Conservation (phyloP, 2,888 invertebrate species). For the Gisinianus flammeolus region DNA sequence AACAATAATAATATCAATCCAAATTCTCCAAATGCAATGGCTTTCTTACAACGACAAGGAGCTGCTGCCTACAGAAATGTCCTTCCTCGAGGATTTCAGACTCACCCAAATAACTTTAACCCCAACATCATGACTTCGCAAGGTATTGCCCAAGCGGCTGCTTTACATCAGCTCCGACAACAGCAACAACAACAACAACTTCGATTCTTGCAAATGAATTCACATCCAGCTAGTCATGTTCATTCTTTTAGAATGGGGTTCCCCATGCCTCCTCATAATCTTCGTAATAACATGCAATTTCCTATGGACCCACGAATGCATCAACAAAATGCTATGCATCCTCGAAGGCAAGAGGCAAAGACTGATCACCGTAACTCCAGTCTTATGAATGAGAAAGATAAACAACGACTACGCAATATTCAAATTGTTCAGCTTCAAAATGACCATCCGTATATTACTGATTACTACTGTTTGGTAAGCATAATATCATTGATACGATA, state of each 20-base stretch:
- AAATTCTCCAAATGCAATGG: not conserved
- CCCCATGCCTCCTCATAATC: slow-evolving; percentile 43
- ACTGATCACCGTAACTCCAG: slow-evolving; percentile 64
- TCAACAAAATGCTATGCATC: slow-evolving; percentile 2
- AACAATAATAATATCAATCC: too few relatives aligned
- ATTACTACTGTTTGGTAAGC: slow-evolving; percentile 91
- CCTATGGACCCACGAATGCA: not conserved
- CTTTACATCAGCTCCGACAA: slow-evolving; percentile 45
- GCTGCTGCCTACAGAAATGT: not conserved
- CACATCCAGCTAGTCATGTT: slow-evolving; percentile 38
- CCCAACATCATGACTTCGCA: slow-evolving; percentile 22
- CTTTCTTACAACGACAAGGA: not conserved
- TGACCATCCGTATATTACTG: slow-evolving; percentile 94
- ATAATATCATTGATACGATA: too few relatives aligned
- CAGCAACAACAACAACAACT: slow-evolving; percentile 55
- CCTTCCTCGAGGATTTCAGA: not conserved
- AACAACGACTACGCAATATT: slow-evolving; percentile 95
- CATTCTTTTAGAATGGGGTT: slow-evolving; percentile 48
- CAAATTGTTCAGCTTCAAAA: slow-evolving; percentile 92
- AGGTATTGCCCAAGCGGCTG: slow-evolving; percentile 22
- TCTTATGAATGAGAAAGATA: slow-evolving; percentile 91
- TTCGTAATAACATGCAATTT: slow-evolving; percentile 25
- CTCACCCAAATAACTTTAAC: slow-evolving; percentile 27
- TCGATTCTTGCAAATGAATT: slow-evolving; percentile 42
- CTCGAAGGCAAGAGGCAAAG: slow-evolving; percentile 42